Evolutionary conservation across 2,113 vertebrate genomes (phyloP), one percentile per base, ranked within the genome.

Genomic region (Neodontobutis hainanensis): DNA sequence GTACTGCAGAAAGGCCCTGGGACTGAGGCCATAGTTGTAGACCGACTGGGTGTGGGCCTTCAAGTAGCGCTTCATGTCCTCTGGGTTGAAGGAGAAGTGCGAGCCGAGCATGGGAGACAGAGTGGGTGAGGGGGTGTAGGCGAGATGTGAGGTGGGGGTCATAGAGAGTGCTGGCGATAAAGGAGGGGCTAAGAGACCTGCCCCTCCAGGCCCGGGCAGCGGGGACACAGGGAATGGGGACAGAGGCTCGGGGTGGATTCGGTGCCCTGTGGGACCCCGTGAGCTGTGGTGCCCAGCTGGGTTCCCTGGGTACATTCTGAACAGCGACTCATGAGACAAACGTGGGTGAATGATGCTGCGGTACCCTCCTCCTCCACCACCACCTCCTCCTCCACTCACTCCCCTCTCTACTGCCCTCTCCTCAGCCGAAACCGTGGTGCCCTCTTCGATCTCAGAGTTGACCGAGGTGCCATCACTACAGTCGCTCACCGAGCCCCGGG

Each of bases 41-140:
- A 96, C 94, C 0, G 94, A 95, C 91, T 96, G 95, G 68, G 94
- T 95, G 83, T 97, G 95, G 15, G 95, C 95, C 90, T 96, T 94
- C 80, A 97, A 91, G 92, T 96, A 96, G 83, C 94, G 94, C 85
- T 96, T 95, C 95, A 97, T 96, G 92, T 97, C 95, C 84, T 97
- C 94, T 0, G 95, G 93, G 87, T 94, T 96, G 84, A 97, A 97
- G 77, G 95, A 96, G 85, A 97, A 96, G 69, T 95, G 94, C 68
- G 94, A 95, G 82, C 94, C 92, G 60, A 94, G 91, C 94, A 96
- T 96, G 16, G 95, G 95, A n/a, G 95, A 96, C 60, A 96, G 85
- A 10, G 93, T 94, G 53, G 95, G 95, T 0, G 95, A 97, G 0
- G 95, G 95, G 0, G 93, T 95, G 89, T 96, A 97, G 80, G 94